These are phyloP conservation scores for Anhinga rufa DNA, from an alignment of 2,113 vertebrate genomes.

Conservation along the genomic window DNA sequence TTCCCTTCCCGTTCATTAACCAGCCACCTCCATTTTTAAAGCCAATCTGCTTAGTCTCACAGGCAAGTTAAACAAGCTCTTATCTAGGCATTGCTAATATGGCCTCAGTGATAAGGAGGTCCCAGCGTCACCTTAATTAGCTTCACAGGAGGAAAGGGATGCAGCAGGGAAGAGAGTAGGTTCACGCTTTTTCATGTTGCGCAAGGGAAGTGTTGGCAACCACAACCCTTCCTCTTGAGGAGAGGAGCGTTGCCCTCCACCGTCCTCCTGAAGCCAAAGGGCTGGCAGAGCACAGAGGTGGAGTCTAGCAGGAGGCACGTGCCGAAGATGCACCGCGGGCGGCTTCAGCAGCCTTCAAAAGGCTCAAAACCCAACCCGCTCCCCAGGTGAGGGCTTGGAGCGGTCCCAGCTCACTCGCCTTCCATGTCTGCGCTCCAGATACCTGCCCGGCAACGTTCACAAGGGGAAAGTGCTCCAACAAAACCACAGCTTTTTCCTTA, in stretches of 20 bases:
- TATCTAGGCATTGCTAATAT: background rate
- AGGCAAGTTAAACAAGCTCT: background rate
- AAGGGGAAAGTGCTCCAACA: background rate
- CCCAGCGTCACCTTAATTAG: background rate
- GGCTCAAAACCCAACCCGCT: background rate
- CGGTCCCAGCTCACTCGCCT: too few species aligned
- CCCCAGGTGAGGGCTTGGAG: background rate
- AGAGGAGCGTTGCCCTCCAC: background rate
- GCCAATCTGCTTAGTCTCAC: background rate
- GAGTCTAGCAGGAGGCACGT: background rate
- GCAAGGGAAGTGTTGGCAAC: too few species aligned
- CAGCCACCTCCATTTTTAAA: background rate
- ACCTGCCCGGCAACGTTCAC: too few species aligned
- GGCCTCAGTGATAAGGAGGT: background rate
- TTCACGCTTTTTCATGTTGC: background rate
- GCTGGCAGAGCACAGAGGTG: background rate
- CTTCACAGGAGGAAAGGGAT: background rate
- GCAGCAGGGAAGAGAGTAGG: background rate
- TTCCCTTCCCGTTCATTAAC: background rate
- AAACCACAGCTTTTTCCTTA: background rate
- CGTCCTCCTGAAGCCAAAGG: background rate
- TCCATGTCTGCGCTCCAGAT: too few species aligned
- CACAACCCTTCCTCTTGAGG: background rate
- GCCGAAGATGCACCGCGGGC: fast-evolving
- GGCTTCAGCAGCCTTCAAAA: background rate